Evolutionary conservation across 64 coral and sea anemone species (phyloP), one percentile per base, ranked within the genome.

Genomic region (Dendronephthya gigantea): DNA sequence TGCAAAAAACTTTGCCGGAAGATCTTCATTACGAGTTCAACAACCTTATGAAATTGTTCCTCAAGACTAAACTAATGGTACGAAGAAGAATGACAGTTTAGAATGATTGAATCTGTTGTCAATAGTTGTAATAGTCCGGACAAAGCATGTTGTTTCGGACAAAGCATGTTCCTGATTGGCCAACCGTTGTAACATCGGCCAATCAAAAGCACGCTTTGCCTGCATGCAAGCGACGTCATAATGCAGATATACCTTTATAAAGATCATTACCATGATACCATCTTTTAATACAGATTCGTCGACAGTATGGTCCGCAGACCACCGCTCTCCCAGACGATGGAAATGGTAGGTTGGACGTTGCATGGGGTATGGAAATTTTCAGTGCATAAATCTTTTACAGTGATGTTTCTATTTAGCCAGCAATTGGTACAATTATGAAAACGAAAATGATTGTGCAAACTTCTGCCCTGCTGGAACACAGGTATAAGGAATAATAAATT

Each of bases 51-150:
- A 88, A 92, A 69, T 62, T 97, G 5, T 85, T 93, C 43, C 39
- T 85, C 43, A 97, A 97, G 35, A 87, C 94, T 79, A 97, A 91
- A 47, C 86, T 93, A 4, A 29, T 93, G 87, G 94, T 97, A 40
- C 82, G 89, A 35, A 69, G 4, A 45, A 62, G 19, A 62, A n/a
- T 23, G 19, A 22, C 50, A 52, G 50, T 27, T 27, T 74, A 27
- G 68, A 13, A 12, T n/a, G n/a, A n/a, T n/a, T n/a, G n/a, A n/a
- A n/a, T n/a, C n/a, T n/a, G n/a, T n/a, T n/a, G n/a, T n/a, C n/a
- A n/a, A n/a, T n/a, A n/a, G n/a, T n/a, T n/a, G n/a, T n/a, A n/a
- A n/a, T n/a, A n/a, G n/a, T n/a, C n/a, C n/a, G n/a, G n/a, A n/a
- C n/a, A n/a, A n/a, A n/a, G n/a, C n/a, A n/a, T n/a, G n/a, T n/a